Percentiles rank a stretch among this genome's conserved stretches.
phyloP scores from a whole-genome alignment of 2,888 invertebrate species.

The Sarcophaga rosellei region DNA sequence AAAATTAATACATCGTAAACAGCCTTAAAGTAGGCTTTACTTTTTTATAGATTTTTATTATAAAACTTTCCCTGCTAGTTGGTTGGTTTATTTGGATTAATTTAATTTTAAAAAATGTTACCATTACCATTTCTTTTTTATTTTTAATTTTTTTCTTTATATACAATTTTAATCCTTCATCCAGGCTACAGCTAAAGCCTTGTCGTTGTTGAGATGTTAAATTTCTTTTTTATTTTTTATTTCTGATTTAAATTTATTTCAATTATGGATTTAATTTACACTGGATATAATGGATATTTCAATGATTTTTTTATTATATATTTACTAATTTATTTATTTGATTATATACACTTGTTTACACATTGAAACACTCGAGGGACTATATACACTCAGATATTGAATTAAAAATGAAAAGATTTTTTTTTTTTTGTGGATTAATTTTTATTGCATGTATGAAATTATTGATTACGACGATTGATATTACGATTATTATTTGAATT shows the following conservation, averaged over 20 bases:
- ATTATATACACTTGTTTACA: slow-evolving; percentile 30
- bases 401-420: slow-evolving; percentile 4
- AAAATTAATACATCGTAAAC: no score
- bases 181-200: slow-evolving; percentile 11
- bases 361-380: slow-evolving; percentile 24
- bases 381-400: slow-evolving; percentile 34
- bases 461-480: no score
- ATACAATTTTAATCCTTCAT: slow-evolving; percentile 51
- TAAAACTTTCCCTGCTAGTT: slow-evolving; percentile 19
- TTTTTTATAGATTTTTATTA: neutral
- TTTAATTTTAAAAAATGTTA: neutral
- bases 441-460: slow-evolving; percentile 15
- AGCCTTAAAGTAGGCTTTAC: neutral
- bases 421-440: slow-evolving; percentile 23
- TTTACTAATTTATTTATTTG: slow-evolving; percentile 23
- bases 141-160: neutral
- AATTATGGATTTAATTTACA: slow-evolving; percentile 51
- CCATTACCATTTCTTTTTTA: slow-evolving; percentile 48
- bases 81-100: neutral
- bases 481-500: slow-evolving; percentile 1
- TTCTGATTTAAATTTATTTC: slow-evolving; percentile 11
- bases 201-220: neutral
- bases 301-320: slow-evolving; percentile 20
- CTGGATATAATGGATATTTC: slow-evolving; percentile 27
- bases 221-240: slow-evolving; percentile 27